A percentile compares a stretch with the other conserved stretches of the same genome.
These are phyloP conservation scores for Spisula subtruncata DNA, from an alignment of 2,888 invertebrate genomes.

Conservation along the genomic window DNA sequence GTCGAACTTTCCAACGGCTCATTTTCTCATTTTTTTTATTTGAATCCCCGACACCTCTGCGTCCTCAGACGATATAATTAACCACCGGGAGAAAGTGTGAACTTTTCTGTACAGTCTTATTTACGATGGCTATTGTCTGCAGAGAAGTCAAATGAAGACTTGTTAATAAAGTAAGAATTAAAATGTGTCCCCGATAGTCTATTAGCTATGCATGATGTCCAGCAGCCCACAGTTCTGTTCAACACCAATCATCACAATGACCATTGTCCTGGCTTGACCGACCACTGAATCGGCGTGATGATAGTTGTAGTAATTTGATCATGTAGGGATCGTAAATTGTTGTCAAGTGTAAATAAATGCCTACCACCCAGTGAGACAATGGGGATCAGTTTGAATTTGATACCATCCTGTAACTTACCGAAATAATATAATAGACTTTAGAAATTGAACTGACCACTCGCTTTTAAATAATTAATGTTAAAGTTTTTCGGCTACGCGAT, in stretches of 20 bases:
- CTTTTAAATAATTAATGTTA: too few species aligned
- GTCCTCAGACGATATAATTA: conserved; percentile 47
- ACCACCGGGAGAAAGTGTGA: conserved; percentile 38
- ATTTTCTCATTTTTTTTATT: conserved; percentile 40
- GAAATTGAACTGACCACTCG: too few species aligned
- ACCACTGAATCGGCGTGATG: not conserved
- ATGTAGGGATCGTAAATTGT: not conserved
- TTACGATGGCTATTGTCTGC: conserved; percentile 46
- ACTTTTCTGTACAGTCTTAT: conserved; percentile 27
- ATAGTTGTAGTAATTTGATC: conserved; percentile 14
- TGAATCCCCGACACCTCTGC: conserved; percentile 26
- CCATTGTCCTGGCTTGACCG: not conserved
- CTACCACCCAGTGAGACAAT: not conserved
- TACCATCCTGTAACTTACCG: too few species aligned
- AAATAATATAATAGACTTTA: too few species aligned
- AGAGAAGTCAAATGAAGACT: conserved; percentile 40
- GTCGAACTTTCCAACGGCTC: conserved; percentile 32
- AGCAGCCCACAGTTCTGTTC: not conserved
- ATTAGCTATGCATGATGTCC: conserved; percentile 11
- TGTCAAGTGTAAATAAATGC: conserved; percentile 15
- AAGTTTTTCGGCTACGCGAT: too few species aligned
- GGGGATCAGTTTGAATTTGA: not conserved
- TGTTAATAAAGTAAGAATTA: conserved; percentile 57
- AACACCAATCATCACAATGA: not conserved
- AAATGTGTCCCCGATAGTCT: conserved; percentile 14